phyloP scores from a whole-genome alignment of 2,888 invertebrate species.

The Macrosoma leucophasiata region DNA sequence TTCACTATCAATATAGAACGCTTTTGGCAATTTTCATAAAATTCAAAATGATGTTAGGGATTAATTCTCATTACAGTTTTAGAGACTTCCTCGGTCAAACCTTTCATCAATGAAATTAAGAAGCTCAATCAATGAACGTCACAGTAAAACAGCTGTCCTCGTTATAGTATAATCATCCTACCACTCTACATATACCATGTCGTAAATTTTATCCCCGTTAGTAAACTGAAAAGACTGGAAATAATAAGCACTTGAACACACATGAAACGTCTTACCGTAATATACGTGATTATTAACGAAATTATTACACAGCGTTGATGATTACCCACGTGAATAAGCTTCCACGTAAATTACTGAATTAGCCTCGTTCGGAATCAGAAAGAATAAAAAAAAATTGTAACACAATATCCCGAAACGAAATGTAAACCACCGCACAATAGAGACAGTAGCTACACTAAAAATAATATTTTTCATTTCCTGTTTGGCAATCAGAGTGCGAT shows the following conservation, averaged over 20 bases:
- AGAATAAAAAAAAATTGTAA: no score
- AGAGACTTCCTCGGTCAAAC: no score
- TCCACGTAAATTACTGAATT: constrained; percentile 38
- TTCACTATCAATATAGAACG: no score
- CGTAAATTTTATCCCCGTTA: constrained; percentile 49
- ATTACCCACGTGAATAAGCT: constrained; percentile 35
- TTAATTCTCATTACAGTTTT: no score
- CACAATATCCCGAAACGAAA: no score
- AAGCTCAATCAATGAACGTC: no score
- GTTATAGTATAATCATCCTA: no score
- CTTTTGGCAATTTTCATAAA: no score
- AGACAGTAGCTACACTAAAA: no score
- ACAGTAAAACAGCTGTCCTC: constrained; percentile 21
- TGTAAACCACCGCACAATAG: no score
- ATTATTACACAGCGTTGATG: constrained; percentile 54
- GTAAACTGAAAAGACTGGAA: constrained; percentile 49
- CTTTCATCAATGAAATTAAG: no score
- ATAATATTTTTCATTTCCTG: constrained; percentile 71
- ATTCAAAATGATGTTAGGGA: no score
- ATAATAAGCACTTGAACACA: constrained; percentile 64
- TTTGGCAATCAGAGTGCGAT: constrained; percentile 48
- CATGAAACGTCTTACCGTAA: constrained; percentile 51
- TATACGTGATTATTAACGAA: constrained; percentile 58
- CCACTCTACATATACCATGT: constrained; percentile 38
- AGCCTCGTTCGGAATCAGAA: constrained; percentile 36